Base-by-base conservation (phyloP, 2,113 vertebrate genomes). In the Macroglossus sobrinus region DNA sequence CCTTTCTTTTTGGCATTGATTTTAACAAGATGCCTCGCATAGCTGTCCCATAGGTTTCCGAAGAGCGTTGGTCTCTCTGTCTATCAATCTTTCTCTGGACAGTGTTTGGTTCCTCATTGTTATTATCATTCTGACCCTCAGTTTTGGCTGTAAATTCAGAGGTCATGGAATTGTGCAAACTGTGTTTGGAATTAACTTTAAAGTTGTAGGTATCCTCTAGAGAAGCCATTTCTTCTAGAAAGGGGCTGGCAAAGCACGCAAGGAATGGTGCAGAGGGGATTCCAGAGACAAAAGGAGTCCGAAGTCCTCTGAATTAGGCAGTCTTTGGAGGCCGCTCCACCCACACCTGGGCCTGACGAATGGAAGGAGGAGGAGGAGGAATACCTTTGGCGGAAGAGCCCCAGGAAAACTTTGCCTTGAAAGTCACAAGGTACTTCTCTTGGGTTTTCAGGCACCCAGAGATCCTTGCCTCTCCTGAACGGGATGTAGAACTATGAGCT, bases 131-230 rank as follows among this genome's bases (percentile, higher is more conserved):
- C 43, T 68, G 76, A 43, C 10, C 75, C 55, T 94, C 84, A 40
- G 15, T 13, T 78, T 38, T 38, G 61, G 71, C n/a, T 53, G 71
- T 4, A 5, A 3, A 33, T 64, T 94, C n/a, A 91, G 81, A 74
- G 33, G 53, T 35, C 14, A 12, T 10, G 12, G 38, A n/a, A n/a
- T 75, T 50, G 86, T 0, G 0, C 38, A 30, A 81, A 86, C 66
- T 75, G 10, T 21, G 6, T 68, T 92, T 53, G 28, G 24, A 81
- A 55, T 53, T 45, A 72, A 84, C 24, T 55, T 90, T 85, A 99
- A 94, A 4, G 98, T 98, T 93, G 98, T 98, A 0, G 98, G 98
- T 64, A 98, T 98, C 59, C 97, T 98, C 97, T 35, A 1, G 0
- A 45, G 95, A 97, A 50, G 86, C 86, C 95, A 97, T 96, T 90